A percentile compares a stretch with the other conserved stretches of the same genome.
These are phyloP conservation scores for Pissodes strobi DNA, from an alignment of 1,140 invertebrate genomes.

Conservation along the genomic window DNA sequence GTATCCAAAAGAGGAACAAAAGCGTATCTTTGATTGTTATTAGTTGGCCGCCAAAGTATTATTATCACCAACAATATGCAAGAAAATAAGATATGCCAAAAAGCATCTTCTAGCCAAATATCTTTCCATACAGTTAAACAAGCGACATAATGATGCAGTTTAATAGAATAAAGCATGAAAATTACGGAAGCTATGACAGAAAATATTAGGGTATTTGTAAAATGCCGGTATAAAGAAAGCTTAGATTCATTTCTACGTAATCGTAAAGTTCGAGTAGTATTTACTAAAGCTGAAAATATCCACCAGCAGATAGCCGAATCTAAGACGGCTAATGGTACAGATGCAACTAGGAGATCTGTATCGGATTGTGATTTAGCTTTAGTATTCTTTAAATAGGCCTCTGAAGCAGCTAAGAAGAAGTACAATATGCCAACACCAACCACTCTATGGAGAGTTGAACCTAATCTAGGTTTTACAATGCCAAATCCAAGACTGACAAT, in stretches of 20 bases:
- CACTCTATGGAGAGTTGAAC: slow-evolving; percentile 84
- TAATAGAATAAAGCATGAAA: slow-evolving; percentile 92
- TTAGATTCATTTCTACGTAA: slow-evolving; percentile 87
- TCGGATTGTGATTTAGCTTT: slow-evolving; percentile 68
- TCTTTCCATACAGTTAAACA: slow-evolving; percentile 77
- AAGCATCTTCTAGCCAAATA: slow-evolving; percentile 90
- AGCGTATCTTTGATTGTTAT: slow-evolving; percentile 94
- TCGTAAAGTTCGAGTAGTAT: slow-evolving; percentile 85
- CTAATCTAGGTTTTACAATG: slow-evolving; percentile 90
- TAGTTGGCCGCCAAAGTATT: slow-evolving; percentile 91
- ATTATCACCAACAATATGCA: slow-evolving; percentile 88
- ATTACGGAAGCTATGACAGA: slow-evolving; percentile 84
- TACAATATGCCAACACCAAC: slow-evolving; percentile 80
- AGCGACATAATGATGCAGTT: slow-evolving; percentile 57
- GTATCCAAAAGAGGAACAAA: slow-evolving; percentile 90
- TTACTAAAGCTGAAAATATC: slow-evolving; percentile 88
- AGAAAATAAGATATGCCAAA: slow-evolving; percentile 92
- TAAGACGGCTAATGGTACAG: slow-evolving; percentile 72
- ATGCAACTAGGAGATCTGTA: slow-evolving; percentile 71
- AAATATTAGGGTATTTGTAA: slow-evolving; percentile 91
- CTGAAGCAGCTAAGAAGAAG: slow-evolving; percentile 79
- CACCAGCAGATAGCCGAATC: slow-evolving; percentile 78
- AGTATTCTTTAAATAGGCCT: slow-evolving; percentile 78
- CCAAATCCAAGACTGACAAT: slow-evolving; percentile 94
- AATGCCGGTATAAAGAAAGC: slow-evolving; percentile 86